These are phyloP conservation scores for Aphelenchoides besseyi DNA, from an alignment of 1,140 invertebrate genomes.

Conservation along the genomic window DNA sequence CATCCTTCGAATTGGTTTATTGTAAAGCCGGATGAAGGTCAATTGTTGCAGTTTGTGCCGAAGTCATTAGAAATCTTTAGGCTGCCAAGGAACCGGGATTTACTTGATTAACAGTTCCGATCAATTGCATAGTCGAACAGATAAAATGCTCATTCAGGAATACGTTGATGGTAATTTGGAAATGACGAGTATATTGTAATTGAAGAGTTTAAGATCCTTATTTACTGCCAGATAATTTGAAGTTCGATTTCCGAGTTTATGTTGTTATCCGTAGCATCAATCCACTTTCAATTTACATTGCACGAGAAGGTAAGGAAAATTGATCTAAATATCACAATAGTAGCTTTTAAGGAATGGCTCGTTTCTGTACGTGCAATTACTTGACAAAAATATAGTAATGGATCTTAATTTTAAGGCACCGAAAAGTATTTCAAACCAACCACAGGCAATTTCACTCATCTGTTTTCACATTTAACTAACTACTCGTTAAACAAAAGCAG, in stretches of 20 bases:
- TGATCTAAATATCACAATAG: slow-evolving; percentile 5
- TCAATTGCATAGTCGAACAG: slow-evolving; percentile 55
- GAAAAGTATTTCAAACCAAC: slow-evolving; percentile 63
- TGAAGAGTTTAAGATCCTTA: slow-evolving; percentile 62
- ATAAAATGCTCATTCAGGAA: slow-evolving; percentile 65
- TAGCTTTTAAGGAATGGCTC: slow-evolving; percentile 57
- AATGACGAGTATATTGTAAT: not conserved
- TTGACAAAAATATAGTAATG: slow-evolving; percentile 51
- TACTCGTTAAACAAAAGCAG: slow-evolving; percentile 67
- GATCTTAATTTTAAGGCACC: slow-evolving; percentile 66
- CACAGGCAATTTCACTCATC: slow-evolving; percentile 63
- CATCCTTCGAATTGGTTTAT: slow-evolving; percentile 64
- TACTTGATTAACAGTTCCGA: slow-evolving; percentile 64
- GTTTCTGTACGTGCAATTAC: slow-evolving; percentile 59
- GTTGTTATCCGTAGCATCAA: slow-evolving; percentile 65
- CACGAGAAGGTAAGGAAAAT: slow-evolving; percentile 62
- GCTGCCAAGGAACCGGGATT: slow-evolving; percentile 67
- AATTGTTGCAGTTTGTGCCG: not conserved
- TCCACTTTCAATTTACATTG: slow-evolving; percentile 65
- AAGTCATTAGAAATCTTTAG: slow-evolving; percentile 49
- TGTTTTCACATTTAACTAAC: slow-evolving; percentile 67
- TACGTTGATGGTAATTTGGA: slow-evolving; percentile 63
- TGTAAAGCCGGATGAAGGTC: slow-evolving; percentile 66
- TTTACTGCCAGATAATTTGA: slow-evolving; percentile 64
- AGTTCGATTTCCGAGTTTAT: slow-evolving; percentile 67